Base-by-base conservation (phyloP, 2,797 vertebrate species). In the Brachyalestes nurse region DNA sequence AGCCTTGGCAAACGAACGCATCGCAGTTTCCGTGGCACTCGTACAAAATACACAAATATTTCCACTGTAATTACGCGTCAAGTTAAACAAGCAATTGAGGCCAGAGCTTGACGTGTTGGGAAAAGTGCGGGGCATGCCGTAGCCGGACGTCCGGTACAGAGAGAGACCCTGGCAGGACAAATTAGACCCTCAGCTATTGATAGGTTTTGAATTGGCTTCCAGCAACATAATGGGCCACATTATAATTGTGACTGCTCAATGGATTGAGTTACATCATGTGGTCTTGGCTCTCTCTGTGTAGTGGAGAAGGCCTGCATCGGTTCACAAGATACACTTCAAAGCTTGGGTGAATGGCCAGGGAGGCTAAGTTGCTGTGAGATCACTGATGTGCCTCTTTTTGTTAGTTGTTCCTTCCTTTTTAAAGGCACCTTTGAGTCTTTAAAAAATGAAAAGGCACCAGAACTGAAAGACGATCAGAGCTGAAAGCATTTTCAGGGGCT, bases 41-140 rank as follows among this genome's bases (percentile, higher is more conserved):
- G 85, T 94, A 94, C 93, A 94, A 94, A 94, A 95, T 94, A 93
- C 93, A 95, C 94, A 95, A 94, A 95, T 95, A 94, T 94, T 94
- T 95, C 92, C 93, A 93, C 91, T 91, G 93, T 95, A 95, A 95
- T 95, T 95, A 95, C 91, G 92, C 94, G 93, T 95, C 94, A 94
- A 93, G 93, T 95, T 92, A 95, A 95, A 94, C 94, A 95, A 95
- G 94, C 92, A 92, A 93, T 94, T 89, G 91, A 92, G 91, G 89
- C 91, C 90, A 70, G 90, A 88, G 90, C 89, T 92, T 90, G 91
- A 92, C 90, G 86, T 91, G 93, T 91, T 77, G 84, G 88, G 60
- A 84, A 87, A 72, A 71, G 90, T 83, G 87, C 86, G 25, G 87
- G 83, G 87, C 85, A 83, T 80, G 53, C 82, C 84, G 90, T 88